Conservation (phyloP, 1,140 invertebrate genomes). For the Brachionus plicatilis region DNA sequence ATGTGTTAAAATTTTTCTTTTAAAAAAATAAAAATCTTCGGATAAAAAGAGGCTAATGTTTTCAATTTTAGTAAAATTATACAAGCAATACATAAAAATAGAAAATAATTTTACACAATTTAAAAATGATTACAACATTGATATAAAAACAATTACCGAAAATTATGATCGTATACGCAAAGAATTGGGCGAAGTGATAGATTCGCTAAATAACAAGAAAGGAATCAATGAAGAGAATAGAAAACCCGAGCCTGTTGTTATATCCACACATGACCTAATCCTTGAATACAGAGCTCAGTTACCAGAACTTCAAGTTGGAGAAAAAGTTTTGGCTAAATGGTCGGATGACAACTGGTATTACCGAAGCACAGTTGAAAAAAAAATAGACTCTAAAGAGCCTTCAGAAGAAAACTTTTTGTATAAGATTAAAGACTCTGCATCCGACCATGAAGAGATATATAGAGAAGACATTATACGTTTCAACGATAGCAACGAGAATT, state of each 20-base stretch:
- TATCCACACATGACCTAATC: background rate
- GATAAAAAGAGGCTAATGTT: too few relatives aligned
- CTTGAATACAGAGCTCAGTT: background rate
- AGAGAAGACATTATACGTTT: background rate
- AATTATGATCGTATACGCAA: background rate
- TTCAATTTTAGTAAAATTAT: background rate
- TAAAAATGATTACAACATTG: background rate
- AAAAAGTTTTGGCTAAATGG: constrained; percentile 49
- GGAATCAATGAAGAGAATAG: background rate
- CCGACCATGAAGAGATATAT: background rate
- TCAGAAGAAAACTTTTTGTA: background rate
- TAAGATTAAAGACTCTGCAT: background rate
- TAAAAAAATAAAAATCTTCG: too few relatives aligned
- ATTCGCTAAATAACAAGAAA: background rate
- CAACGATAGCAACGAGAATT: background rate
- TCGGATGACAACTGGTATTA: constrained; percentile 52
- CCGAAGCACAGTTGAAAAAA: constrained; percentile 41
- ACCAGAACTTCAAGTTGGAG: constrained; percentile 34
- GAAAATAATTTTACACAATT: background rate
- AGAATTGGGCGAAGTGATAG: background rate
- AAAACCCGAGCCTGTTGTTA: too few relatives aligned
- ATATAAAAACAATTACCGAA: background rate
- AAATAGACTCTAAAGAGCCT: background rate
- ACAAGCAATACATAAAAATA: background rate
- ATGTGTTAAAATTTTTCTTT: too few relatives aligned